A percentile compares a stretch with the other conserved stretches of the same genome.
phyloP scores from a whole-genome alignment of 2,113 vertebrate species.

The Petrocephalus microphthalmus region DNA sequence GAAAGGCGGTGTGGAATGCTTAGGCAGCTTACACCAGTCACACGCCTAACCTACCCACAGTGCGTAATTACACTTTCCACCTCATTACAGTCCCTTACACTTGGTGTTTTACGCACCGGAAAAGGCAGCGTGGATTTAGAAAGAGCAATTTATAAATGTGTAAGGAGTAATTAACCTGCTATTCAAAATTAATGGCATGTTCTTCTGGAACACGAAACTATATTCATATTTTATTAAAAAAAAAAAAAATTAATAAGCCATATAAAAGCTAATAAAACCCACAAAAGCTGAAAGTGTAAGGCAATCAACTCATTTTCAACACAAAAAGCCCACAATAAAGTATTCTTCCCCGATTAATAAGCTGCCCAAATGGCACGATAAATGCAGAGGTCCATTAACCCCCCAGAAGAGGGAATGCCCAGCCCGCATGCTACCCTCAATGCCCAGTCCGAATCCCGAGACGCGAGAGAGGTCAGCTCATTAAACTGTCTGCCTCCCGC shows the following conservation, averaged over 20 bases:
- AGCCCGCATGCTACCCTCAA: neutral
- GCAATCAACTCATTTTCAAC: conserved; percentile 1
- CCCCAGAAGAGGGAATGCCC: neutral
- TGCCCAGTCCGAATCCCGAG: neutral
- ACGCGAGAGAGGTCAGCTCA: neutral
- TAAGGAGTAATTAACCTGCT: conserved; percentile 7
- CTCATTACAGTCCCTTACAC: neutral
- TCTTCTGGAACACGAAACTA: neutral
- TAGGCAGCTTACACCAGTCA: neutral
- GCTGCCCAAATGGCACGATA: neutral
- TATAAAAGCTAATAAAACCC: neutral
- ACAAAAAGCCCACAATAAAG: neutral
- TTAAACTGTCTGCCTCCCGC: neutral
- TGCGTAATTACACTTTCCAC: neutral
- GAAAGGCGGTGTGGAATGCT: too few species aligned
- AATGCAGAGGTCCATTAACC: neutral
- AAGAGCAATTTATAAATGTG: neutral
- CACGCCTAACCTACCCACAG: neutral
- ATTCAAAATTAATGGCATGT: neutral
- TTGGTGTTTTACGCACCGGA: neutral
- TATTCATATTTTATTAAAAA: neutral
- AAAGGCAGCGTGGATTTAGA: neutral
- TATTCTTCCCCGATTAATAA: neutral
- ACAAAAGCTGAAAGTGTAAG: neutral
- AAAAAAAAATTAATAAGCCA: conserved; percentile 7